These are phyloP conservation scores for Trachymyrmex cornetzi DNA, from an alignment of 1,140 invertebrate species.

Conservation along the genomic window DNA sequence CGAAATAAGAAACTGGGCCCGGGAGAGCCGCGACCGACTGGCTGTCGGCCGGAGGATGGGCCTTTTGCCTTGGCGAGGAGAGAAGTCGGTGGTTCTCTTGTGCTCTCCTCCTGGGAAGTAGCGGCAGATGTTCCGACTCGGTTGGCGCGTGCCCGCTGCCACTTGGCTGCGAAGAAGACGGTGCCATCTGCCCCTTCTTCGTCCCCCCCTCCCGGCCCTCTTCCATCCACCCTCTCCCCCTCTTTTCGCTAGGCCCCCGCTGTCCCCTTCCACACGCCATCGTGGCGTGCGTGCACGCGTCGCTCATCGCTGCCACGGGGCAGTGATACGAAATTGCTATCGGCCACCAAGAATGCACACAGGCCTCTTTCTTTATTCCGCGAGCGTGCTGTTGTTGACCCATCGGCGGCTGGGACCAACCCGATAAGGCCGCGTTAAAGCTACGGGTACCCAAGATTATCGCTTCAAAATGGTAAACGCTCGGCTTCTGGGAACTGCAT, in stretches of 20 bases:
- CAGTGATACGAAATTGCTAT: constrained; percentile 64
- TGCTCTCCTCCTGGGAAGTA: constrained; percentile 75
- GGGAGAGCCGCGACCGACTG: constrained; percentile 45
- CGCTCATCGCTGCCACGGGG: constrained; percentile 55
- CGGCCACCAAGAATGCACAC: constrained; percentile 35
- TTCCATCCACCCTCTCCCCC: background rate
- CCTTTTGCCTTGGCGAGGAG: constrained; percentile 67
- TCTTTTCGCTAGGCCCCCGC: constrained; percentile 10
- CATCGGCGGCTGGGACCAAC: constrained; percentile 40
- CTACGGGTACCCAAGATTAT: background rate
- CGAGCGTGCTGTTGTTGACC: constrained; percentile 40
- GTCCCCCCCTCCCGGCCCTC: constrained; percentile 65
- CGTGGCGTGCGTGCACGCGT: constrained; percentile 15
- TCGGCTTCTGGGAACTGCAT: background rate
- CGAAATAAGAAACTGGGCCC: constrained; percentile 65
- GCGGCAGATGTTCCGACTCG: constrained; percentile 84
- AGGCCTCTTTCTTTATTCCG: constrained; percentile 28
- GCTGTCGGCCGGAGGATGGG: constrained; percentile 69
- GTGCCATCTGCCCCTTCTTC: constrained; percentile 83
- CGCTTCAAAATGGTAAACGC: background rate
- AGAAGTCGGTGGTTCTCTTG: constrained; percentile 77
- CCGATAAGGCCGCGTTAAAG: constrained; percentile 43
- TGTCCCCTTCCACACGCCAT: background rate
- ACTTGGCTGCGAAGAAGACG: constrained; percentile 86
- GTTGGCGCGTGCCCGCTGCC: constrained; percentile 85